Conservation (phyloP, 23 tunicate genomes). For the Clavelina lepadiformis region DNA sequence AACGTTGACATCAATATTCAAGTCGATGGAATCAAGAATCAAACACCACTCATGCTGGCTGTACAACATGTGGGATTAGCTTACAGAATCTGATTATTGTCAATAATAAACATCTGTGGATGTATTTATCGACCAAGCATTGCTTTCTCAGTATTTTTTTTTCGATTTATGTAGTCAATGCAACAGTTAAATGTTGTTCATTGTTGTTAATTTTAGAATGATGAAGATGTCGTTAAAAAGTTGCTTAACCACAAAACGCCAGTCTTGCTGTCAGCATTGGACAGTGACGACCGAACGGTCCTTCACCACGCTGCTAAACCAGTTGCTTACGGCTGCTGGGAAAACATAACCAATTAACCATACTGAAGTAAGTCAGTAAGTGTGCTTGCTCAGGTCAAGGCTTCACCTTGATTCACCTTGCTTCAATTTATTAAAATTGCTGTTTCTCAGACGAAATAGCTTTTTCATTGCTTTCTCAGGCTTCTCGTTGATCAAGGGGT, state of each 20-base stretch:
- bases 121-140: not conserved
- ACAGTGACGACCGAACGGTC: slow-evolving; percentile 86
- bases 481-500: slow-evolving; percentile 56
- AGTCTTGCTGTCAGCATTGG: slow-evolving; percentile 81
- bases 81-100: not conserved
- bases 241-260: slow-evolving; percentile 91
- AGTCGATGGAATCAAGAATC: slow-evolving; percentile 80
- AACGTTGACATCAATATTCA: slow-evolving; percentile 93
- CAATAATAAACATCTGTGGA: not conserved
- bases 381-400: no score
- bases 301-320: slow-evolving; percentile 95
- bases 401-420: no score
- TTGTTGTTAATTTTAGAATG: slow-evolving; percentile 81
- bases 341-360: slow-evolving; percentile 84
- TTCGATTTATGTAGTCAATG: no score
- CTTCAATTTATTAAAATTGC: no score
- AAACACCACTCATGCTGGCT: slow-evolving; percentile 96
- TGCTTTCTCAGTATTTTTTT: no score
- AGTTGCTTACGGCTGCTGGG: slow-evolving; percentile 95
- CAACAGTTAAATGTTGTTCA: no score
- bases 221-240: slow-evolving; percentile 77
- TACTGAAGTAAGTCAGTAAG: slow-evolving; percentile 80
- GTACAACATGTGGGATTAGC: slow-evolving; percentile 70
- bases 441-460: no score
- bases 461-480: no score